Percentiles rank a stretch among this genome's conserved stretches.
Conservation (phyloP, 2,113 vertebrate species). For the Elaphurus davidianus region DNA sequence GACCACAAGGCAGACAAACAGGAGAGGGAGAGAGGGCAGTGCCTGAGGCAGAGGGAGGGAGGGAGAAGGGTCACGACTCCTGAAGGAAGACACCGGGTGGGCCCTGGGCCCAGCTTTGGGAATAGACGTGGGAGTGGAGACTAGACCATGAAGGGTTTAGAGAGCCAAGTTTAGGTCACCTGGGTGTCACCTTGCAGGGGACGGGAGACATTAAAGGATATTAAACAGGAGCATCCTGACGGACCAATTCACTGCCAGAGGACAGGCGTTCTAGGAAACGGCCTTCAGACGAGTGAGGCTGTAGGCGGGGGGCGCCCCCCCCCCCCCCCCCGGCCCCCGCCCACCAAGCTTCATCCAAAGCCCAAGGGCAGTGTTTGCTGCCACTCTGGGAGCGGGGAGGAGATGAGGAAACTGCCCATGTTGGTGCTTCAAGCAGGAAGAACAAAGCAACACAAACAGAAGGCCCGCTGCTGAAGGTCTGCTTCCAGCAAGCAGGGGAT, state of each 20-base stretch:
- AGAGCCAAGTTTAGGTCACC: no score
- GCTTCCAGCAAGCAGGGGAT: not conserved
- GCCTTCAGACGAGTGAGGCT: no score
- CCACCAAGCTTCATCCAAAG: not conserved
- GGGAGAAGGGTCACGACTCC: not conserved
- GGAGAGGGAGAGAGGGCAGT: not conserved
- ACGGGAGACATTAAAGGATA: not conserved
- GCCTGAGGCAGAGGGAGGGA: not conserved
- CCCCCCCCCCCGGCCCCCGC: no score
- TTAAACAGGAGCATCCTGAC: not conserved
- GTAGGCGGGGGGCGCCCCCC: no score
- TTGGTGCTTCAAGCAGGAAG: rapidly evolving
- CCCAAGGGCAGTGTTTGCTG: not conserved
- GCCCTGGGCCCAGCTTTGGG: not conserved
- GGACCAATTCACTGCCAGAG: not conserved
- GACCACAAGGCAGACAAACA: not conserved
- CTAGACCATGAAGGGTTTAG: not conserved
- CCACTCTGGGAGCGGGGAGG: rapidly evolving
- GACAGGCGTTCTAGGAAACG: rapidly evolving
- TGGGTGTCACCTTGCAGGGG: not conserved
- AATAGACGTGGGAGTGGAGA: not conserved
- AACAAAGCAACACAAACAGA: not conserved
- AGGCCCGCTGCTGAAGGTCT: rapidly evolving
- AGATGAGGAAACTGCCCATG: rapidly evolving
- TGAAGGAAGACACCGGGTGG: not conserved